Conservation (phyloP, 2,888 invertebrate genomes). For the Tuta absoluta region DNA sequence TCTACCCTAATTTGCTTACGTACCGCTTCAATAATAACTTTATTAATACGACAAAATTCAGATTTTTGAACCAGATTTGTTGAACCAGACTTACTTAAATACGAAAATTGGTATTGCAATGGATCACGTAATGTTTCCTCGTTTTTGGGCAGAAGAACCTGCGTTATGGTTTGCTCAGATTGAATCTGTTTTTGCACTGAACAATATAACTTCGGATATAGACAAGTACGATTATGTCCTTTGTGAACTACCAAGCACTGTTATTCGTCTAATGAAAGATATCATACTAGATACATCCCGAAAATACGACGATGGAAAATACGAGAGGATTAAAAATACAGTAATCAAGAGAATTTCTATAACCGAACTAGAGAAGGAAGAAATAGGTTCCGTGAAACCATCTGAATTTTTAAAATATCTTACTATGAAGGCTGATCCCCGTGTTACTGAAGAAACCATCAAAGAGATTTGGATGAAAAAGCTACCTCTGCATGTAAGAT, state of each 20-base stretch:
- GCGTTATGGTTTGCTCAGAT: slow-evolving; percentile 29
- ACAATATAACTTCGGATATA: slow-evolving; percentile 17
- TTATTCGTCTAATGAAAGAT: slow-evolving; percentile 21
- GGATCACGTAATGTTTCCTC: slow-evolving; percentile 26
- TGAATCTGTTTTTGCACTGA: slow-evolving; percentile 27
- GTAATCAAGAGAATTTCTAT: slow-evolving; percentile 21
- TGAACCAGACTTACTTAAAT: background rate
- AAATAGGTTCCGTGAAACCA: slow-evolving; percentile 17
- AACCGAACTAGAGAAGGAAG: slow-evolving; percentile 23
- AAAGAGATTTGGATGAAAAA: slow-evolving; percentile 20
- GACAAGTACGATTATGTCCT: slow-evolving; percentile 27
- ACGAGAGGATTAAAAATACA: slow-evolving; percentile 19
- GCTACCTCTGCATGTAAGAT: slow-evolving; percentile 19
- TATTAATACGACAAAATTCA: no score
- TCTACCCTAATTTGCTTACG: no score
- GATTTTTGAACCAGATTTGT: background rate
- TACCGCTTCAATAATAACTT: no score
- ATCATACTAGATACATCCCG: slow-evolving; percentile 17
- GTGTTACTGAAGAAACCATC: slow-evolving; percentile 18
- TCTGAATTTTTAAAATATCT: slow-evolving; percentile 22
- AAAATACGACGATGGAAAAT: slow-evolving; percentile 10
- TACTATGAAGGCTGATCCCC: slow-evolving; percentile 16
- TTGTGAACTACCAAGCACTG: slow-evolving; percentile 17
- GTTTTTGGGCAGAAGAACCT: slow-evolving; percentile 27
- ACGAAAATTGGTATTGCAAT: background rate